Base-by-base conservation (phyloP, 2,888 invertebrate species). In the Spodoptera littoralis region DNA sequence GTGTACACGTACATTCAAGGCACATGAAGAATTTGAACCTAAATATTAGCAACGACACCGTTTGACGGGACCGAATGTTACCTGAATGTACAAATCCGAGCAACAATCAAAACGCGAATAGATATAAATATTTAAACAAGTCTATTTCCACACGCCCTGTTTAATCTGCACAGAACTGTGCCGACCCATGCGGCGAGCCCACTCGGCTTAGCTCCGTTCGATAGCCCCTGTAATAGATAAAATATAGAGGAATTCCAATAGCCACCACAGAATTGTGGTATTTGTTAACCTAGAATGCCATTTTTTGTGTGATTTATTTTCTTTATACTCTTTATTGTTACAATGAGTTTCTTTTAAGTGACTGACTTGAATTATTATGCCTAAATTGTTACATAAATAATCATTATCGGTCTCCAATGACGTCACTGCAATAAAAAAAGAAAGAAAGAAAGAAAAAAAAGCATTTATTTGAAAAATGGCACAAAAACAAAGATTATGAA, bases 61-160 rank as follows among this genome's bases (percentile, higher is more conserved):
- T 36, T 36, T 36, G 36, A 36, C 36, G 9, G 6, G 36, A 6
- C 9, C 36, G 8, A 36, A 36, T 36, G 36, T 36, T 36, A 36
- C 36, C 36, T 36, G 36, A 36, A 36, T 9, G 36, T 9, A 9
- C 51, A 50, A 61, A 70, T 57, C 51, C 51, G 54, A 61, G 58
- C 50, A 62, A 73, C 51, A 57, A 61, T 60, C 50, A 62, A 73
- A 70, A 60, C 58, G 63, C 47, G 24, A 60, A 57, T 70, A 45
- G 57, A 55, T 69, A 80, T 77, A 75, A 75, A 80, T 77, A 73
- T 66, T 63, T 60, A 63, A 73, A 71, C 66, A 60, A 73, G 75
- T 79, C 73, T 76, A 77, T 80, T 76, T 77, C 60, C 64, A 43
- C 58, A 61, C 55, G 67, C 54, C 61, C 65, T 58, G 66, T 67